These are phyloP conservation scores for Manacus vitellinus DNA, from an alignment of 2,113 vertebrate species.

Conservation along the genomic window DNA sequence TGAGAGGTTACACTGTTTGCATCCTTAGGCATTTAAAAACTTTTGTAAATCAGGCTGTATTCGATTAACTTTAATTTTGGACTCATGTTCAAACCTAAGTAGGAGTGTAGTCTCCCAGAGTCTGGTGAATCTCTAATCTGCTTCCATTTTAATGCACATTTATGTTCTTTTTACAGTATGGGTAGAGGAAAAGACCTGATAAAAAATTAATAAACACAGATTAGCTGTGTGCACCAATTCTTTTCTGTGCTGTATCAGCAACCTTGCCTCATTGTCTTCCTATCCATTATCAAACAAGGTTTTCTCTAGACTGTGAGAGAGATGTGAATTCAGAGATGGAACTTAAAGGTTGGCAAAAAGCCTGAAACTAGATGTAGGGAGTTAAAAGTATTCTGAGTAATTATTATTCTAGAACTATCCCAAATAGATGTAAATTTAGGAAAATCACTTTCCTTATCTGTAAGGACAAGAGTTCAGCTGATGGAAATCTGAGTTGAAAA, in stretches of 20 bases:
- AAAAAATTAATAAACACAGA: slow-evolving; percentile 59
- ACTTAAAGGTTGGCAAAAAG: neutral
- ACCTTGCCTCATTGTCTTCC: neutral
- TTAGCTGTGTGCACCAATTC: neutral
- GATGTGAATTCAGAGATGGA: neutral
- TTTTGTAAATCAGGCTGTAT: slow-evolving; percentile 7
- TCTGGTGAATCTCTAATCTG: slow-evolving; percentile 22
- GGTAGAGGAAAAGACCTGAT: slow-evolving; percentile 21
- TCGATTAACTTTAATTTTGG: slow-evolving; percentile 53
- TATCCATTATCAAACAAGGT: neutral
- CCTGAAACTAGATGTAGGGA: neutral
- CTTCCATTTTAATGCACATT: slow-evolving; percentile 29
- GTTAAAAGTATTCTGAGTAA: neutral
- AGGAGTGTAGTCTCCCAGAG: slow-evolving; percentile 1
- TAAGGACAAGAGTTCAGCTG: neutral
- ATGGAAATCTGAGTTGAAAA: neutral
- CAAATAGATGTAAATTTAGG: neutral
- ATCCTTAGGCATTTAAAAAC: slow-evolving; percentile 43
- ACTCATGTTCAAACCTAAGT: slow-evolving; percentile 21
- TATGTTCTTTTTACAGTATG: neutral
- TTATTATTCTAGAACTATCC: neutral
- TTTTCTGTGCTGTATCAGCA: slow-evolving; percentile 43
- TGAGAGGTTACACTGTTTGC: slow-evolving; percentile 21
- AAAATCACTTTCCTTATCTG: neutral
- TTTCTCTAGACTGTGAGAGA: neutral